Conservation (phyloP, 2,113 vertebrate species). For the Xerus inauris region DNA sequence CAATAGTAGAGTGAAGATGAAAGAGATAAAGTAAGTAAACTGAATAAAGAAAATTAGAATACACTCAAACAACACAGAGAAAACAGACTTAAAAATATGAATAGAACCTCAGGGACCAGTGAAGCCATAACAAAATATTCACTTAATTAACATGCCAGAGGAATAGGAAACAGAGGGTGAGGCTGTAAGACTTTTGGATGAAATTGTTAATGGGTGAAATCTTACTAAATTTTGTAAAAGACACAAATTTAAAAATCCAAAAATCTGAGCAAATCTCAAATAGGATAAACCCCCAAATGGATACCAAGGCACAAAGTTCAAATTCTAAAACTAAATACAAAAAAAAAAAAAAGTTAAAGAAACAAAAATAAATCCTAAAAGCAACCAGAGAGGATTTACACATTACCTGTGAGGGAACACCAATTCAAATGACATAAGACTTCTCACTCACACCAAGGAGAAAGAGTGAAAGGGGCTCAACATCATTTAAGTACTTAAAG, state of each 20-base stretch:
- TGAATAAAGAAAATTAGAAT: not conserved
- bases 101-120: not conserved
- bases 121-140: not conserved
- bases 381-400: not conserved
- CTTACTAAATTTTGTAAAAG: not conserved
- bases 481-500: not conserved
- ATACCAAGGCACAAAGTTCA: not conserved
- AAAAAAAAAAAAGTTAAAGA: too few species aligned
- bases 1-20: not conserved
- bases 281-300: not conserved
- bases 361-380: not conserved
- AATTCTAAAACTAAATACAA: not conserved
- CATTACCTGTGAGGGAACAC: not conserved
- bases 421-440: not conserved
- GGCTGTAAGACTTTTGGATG: not conserved
- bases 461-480: not conserved
- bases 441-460: not conserved
- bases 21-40: not conserved
- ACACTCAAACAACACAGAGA: not conserved
- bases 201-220: not conserved
- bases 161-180: not conserved
- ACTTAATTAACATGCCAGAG: not conserved
- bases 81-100: not conserved
- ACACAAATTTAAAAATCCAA: not conserved
- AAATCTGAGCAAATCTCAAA: not conserved